Base-by-base conservation (phyloP, 2,888 invertebrate species). In the Synergus gifuensis region DNA sequence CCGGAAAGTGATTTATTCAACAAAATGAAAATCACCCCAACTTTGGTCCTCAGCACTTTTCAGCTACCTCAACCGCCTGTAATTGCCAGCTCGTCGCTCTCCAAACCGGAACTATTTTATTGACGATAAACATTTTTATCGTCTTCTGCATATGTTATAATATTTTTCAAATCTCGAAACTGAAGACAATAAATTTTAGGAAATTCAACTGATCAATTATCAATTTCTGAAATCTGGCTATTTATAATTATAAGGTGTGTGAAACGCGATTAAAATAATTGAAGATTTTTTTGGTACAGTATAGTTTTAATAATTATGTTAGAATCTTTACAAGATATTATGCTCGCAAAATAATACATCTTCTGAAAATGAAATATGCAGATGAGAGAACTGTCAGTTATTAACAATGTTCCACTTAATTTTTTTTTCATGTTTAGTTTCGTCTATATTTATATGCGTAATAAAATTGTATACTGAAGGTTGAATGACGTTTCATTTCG, bases 1-100 rank as follows among this genome's bases (percentile, higher is more conserved):
- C 49, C 28, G 49, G 54, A 73, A 73, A 73, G 73, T 73, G 73
- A 73, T 73, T 73, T 73, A 73, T 73, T 36, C 9, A 36, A 22
- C n/a, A 36, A 73, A 73, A 54, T 73, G 49, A 73, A 73, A 73
- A 73, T 73, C 73, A 49, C 49, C n/a, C 28, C 8, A 69, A 69
- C 69, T 46, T 69, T 0, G 11, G 28, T 8, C 14, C 12, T 46
- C 7, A 46, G 69, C 28, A 69, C 28, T 73, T 54, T 73, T 28
- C 60, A 49, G 69, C 28, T 22, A 69, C 46, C 28, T 54, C 9
- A 16, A 36, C 22, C 16, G 5, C 12, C 22, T 42, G 22, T 22
- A 69, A 46, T 46, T 69, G 22, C 67, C 22, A 69, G 16, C 67
- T 22, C 16, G 67, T 18, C 46, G 14, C 12, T 42, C 42, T 40